Conservation (phyloP, 2,797 vertebrate genomes). For the Mormyrops attenuatus region DNA sequence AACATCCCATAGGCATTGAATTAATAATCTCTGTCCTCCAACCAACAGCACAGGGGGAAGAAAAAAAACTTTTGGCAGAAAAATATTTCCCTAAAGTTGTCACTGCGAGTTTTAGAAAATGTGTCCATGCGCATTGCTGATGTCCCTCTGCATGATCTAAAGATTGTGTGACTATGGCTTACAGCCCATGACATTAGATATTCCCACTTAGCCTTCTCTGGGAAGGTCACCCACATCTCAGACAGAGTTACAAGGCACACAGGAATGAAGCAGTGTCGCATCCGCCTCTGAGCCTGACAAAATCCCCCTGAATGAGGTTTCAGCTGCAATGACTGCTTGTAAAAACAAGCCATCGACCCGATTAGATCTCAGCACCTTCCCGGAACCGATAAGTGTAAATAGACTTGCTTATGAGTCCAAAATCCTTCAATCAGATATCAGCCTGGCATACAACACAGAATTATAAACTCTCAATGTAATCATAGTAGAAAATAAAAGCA, state of each 20-base stretch:
- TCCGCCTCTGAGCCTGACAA: background rate
- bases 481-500: background rate
- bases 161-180: background rate
- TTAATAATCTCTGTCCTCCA: background rate
- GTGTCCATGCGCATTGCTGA: background rate
- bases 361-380: background rate
- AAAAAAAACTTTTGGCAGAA: background rate
- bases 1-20: background rate
- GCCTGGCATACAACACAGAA: background rate
- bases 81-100: background rate
- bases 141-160: background rate
- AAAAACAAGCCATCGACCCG: conserved; percentile 5
- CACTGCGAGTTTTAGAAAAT: background rate
- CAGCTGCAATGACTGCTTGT: conserved; percentile 3
- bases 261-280: background rate
- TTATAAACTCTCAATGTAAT: background rate
- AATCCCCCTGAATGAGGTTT: background rate
- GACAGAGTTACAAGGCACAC: background rate
- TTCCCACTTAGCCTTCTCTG: background rate
- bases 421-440: conserved; percentile 7
- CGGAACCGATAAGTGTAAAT: conserved; percentile 1
- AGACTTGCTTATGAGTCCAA: conserved; percentile 4
- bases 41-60: background rate
- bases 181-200: background rate
- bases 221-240: background rate